Evolutionary conservation across 2,113 vertebrate genomes (phyloP).

Genomic region (Cichladusa arquata): DNA sequence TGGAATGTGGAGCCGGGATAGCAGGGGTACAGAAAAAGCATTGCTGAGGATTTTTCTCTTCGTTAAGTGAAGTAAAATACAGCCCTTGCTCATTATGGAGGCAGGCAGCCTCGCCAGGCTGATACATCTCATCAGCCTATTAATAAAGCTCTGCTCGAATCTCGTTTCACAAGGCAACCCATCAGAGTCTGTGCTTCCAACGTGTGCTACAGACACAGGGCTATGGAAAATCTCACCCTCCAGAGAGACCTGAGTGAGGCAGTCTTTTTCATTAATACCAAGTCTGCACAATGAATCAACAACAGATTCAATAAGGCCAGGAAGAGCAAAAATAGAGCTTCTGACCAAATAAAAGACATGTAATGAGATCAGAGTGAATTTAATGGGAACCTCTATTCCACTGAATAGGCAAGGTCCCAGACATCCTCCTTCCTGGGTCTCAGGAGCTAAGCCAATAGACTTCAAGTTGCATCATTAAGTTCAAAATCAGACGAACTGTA

Average conservation of each 20-base stretch:
- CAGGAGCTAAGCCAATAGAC: constrained; percentile 57
- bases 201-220: background rate
- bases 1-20: constrained; percentile 19
- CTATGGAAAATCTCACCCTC: constrained; percentile 56
- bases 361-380: constrained; percentile 49
- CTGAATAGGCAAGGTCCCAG: constrained; percentile 48
- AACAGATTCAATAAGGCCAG: constrained; percentile 68
- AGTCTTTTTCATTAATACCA: constrained; percentile 49
- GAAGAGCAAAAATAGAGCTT: constrained; percentile 63
- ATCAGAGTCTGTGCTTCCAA: constrained; percentile 48
- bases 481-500: constrained; percentile 62
- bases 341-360: constrained; percentile 46
- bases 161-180: constrained; percentile 55
- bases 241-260: constrained; percentile 37
- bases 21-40: constrained; percentile 48
- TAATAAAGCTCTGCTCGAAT: constrained; percentile 59
- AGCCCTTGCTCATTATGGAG: constrained; percentile 56
- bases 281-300: constrained; percentile 62
- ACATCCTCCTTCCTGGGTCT: constrained; percentile 55
- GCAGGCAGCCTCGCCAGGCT: constrained; percentile 48
- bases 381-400: constrained; percentile 46
- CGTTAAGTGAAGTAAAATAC: constrained; percentile 54
- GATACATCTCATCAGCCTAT: constrained; percentile 66
- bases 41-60: constrained; percentile 57
- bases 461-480: constrained; percentile 67